Percentiles rank a stretch among this genome's conserved stretches.
Evolutionary conservation across 2,888 invertebrate species (phyloP).

Genomic region (Polia nebulosa): DNA sequence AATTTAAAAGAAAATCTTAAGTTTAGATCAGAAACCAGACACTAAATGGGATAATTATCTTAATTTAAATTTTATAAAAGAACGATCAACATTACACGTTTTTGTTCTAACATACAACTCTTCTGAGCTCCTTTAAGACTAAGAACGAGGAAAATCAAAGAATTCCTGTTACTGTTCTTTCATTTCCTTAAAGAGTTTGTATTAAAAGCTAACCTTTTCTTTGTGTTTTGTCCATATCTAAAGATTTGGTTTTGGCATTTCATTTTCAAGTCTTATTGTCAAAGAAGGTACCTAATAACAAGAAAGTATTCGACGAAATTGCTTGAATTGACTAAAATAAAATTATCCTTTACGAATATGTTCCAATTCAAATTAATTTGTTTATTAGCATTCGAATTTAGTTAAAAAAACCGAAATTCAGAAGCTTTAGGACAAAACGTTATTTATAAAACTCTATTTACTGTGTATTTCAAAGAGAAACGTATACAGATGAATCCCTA

Average conservation of each 20-base stretch:
- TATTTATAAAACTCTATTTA: neutral
- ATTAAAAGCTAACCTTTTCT: constrained; percentile 6
- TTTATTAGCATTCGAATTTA: neutral
- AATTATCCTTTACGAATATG: constrained; percentile 20
- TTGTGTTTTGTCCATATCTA: neutral
- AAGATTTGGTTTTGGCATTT: constrained; percentile 7
- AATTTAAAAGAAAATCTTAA: no score
- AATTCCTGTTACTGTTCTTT: neutral
- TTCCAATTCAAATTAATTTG: constrained; percentile 14
- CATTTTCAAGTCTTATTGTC: constrained; percentile 3
- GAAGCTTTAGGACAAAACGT: neutral
- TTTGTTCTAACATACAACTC: neutral
- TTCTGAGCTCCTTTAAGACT: neutral
- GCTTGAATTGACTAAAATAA: no score
- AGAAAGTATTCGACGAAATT: constrained; percentile 21
- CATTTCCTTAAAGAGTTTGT: neutral
- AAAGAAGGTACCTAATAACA: neutral
- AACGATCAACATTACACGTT: no score
- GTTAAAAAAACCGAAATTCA: neutral
- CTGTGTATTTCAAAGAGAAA: neutral
- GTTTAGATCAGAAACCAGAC: no score
- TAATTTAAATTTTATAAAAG: no score
- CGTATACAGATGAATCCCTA: no score
- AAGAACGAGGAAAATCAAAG: neutral
- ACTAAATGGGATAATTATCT: no score